Evolutionary conservation across 2,888 invertebrate genomes (phyloP), one percentile per base, ranked within the genome.

Genomic region (Pterobdella sp.): DNA sequence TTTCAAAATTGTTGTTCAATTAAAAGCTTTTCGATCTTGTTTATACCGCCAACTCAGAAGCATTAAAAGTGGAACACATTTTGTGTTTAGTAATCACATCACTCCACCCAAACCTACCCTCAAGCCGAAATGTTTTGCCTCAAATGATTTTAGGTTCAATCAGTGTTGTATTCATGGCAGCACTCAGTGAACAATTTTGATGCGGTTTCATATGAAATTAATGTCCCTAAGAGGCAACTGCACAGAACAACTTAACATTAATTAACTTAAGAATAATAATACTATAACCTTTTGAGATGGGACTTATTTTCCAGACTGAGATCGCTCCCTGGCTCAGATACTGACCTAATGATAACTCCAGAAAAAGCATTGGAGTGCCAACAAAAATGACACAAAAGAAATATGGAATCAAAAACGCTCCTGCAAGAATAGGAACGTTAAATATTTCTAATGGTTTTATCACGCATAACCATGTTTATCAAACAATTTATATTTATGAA

Each of bases 281-380:
- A 49, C n/a, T 14, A n/a, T 52, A 85, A 93, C 94, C 97, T 89
- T 98, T 98, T 84, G 97, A 98, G 77, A 97, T 91, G 0, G 97
- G 97, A 31, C 94, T 93, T 79, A 97, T 94, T 85, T 93, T 94
- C 86, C 96, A 98, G 18, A 97, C 94, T 0, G 96, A 95, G 72
- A 98, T 87, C 2, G 97, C 97, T 26, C 97, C 97, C 78, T 95
- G 93, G 29, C 94, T 94, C 78, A 97, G 87, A 91, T 94, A 94
- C 86, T 98, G 97, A 3, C 97, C 97, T 81, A 98, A 89, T 0
- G 95, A 93, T 76, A 95, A 85, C 84, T 98, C 97, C 90, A 98
- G 90, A 84, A 97, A 94, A 86, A 97, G 97, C 92, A 97, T 94
- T 1, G 97, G 97, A 76, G 96, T 94, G 1, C 97, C 97, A 77